Conservation (phyloP, 2,113 vertebrate genomes). For the Notothenia coriiceps region DNA sequence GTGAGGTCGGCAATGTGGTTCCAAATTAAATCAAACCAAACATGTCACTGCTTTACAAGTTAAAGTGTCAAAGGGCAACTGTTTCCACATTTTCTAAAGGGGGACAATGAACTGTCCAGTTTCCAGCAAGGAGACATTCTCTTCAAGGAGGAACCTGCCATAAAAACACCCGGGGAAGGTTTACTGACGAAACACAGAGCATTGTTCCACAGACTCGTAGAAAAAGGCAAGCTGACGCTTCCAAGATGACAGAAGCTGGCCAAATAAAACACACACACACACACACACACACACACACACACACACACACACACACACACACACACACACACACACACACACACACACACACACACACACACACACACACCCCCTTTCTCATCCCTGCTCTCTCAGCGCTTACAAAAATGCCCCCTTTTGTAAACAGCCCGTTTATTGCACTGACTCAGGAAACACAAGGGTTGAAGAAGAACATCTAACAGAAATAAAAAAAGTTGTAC, state of each 20-base stretch:
- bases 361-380: background rate
- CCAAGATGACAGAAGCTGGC: constrained; percentile 27
- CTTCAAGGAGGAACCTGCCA: constrained; percentile 51
- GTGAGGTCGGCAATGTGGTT: background rate
- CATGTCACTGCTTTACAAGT: constrained; percentile 6
- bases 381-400: constrained; percentile 7
- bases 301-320: background rate
- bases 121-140: constrained; percentile 41
- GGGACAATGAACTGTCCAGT: background rate
- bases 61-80: constrained; percentile 13
- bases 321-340: constrained; percentile 9
- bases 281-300: constrained; percentile 9
- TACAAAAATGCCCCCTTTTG: constrained; percentile 6
- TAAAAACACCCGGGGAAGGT: constrained; percentile 35
- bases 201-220: constrained; percentile 25
- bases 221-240: constrained; percentile 39
- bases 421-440: constrained; percentile 14
- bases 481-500: background rate
- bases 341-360: background rate
- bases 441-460: background rate
- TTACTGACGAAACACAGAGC: constrained; percentile 6
- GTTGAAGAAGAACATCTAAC: background rate
- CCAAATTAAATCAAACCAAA: constrained; percentile 14
- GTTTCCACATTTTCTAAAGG: constrained; percentile 16
- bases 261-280: constrained; percentile 18